Conservation (phyloP, 2,888 invertebrate genomes). For the Ormia ochracea region DNA sequence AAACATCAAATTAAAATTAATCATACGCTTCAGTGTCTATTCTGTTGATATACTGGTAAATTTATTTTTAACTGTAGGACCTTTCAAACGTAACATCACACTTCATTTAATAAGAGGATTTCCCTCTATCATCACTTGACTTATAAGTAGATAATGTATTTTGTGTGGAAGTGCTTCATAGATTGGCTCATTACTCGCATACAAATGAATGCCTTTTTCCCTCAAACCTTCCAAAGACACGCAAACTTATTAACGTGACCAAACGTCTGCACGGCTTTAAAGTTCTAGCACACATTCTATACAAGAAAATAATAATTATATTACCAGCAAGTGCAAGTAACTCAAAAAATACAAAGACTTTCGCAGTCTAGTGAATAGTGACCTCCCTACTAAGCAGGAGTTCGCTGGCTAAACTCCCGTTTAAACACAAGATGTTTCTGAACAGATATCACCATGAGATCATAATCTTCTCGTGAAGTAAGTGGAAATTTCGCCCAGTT, state of each 20-base stretch:
- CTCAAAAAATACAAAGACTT: no score
- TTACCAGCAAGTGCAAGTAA: no score
- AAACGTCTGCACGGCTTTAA: not conserved
- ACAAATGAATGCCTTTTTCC: not conserved
- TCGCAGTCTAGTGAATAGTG: no score
- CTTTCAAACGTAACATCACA: not conserved
- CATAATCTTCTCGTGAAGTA: no score
- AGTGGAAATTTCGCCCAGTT: no score
- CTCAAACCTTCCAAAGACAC: not conserved
- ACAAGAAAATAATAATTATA: not conserved
- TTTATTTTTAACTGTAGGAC: not conserved
- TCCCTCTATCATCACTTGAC: not conserved
- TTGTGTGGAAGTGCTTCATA: not conserved
- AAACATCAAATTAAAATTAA: not conserved
- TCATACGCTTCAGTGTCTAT: not conserved
- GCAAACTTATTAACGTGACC: not conserved
- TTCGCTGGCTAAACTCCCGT: no score
- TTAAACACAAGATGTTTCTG: no score
- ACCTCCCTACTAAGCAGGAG: no score
- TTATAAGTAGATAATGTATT: not conserved
- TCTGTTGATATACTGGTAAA: not conserved
- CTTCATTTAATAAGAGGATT: not conserved
- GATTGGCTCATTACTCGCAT: constrained; percentile 17
- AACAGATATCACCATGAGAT: no score
- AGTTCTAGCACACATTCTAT: not conserved